Base-by-base conservation (phyloP, 1,140 invertebrate species). In the Venturia canescens region DNA sequence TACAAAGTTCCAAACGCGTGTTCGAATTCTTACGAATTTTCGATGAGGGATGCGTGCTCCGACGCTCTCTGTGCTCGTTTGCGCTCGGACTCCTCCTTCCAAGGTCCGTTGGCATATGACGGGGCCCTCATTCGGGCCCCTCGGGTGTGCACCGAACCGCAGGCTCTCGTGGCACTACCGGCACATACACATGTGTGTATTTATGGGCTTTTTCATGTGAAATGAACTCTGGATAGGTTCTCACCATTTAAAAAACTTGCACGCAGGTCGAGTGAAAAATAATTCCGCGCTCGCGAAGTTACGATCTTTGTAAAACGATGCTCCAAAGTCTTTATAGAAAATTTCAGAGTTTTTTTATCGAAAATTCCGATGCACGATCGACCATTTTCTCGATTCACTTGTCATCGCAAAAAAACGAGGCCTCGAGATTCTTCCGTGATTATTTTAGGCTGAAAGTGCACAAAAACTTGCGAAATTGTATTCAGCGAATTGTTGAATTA, bases 131-230 rank as follows among this genome's bases (percentile, higher is more conserved):
- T 38, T 31, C 69, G 26, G 34, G 31, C 27, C 75, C 60, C 75
- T 63, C 75, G 29, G 57, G 75, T 77, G 75, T 63, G 57, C 31
- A 29, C 21, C 34, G 60, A 63, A 77, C 75, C 75, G 60, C 60
- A 77, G 57, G 50, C 72, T 23, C 75, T 63, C 53, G 18, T 1
- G n/a, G 60, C 9, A 16, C 18, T 31, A n/a, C 48, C 26, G 60
- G 26, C 60, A 77, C 29, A 44, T 15, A 63, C 75, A 57, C 60
- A 63, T 18, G 27, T 31, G 44, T 34, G 18, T 69, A 31, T 63
- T 57, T 57, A 9, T 57, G 21, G 38, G 3, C 0, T 44, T 11
- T 5, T 44, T 11, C 38, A 44, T 44, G 38, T 44, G 13, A 44
- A 44, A 44, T 44, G 7, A 3, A 4, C 38, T 9, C 0, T 44